These are phyloP conservation scores for Ichneumon xanthorius DNA, from an alignment of 2,888 invertebrate species.

Conservation along the genomic window DNA sequence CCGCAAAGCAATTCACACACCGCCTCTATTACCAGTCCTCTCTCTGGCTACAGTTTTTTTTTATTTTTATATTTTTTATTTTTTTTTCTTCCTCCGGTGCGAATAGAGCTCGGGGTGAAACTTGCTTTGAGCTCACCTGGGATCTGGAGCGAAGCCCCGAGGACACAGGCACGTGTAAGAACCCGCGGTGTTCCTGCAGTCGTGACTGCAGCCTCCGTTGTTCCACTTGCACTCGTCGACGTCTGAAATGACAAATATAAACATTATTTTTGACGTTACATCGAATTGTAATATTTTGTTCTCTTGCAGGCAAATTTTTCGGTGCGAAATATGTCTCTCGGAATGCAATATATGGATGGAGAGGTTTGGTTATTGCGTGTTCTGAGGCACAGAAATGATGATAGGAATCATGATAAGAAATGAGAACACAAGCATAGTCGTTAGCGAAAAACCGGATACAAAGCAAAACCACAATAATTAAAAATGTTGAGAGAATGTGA, in stretches of 20 bases:
- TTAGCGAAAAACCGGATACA: too few species aligned
- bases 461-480: too few species aligned
- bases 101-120: constrained; percentile 63
- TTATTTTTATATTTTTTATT: background rate
- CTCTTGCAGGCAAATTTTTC: too few species aligned
- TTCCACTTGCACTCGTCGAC: constrained; percentile 83
- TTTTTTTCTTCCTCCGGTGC: constrained; percentile 4
- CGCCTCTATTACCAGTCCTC: constrained; percentile 74
- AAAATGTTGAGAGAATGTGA: too few species aligned
- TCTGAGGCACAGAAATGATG: too few species aligned
- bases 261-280: background rate
- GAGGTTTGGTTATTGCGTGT: too few species aligned
- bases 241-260: constrained; percentile 72
- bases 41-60: background rate
- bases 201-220: constrained; percentile 82
- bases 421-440: too few species aligned
- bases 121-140: constrained; percentile 73
- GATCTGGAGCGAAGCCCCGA: constrained; percentile 75
- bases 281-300: too few species aligned
- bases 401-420: too few species aligned
- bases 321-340: too few species aligned
- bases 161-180: constrained; percentile 82
- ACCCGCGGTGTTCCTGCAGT: constrained; percentile 83
- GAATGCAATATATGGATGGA: too few species aligned
- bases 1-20: constrained; percentile 35